These are phyloP conservation scores for Gavialis gangeticus DNA, from an alignment of 2,113 vertebrate species.

Conservation along the genomic window DNA sequence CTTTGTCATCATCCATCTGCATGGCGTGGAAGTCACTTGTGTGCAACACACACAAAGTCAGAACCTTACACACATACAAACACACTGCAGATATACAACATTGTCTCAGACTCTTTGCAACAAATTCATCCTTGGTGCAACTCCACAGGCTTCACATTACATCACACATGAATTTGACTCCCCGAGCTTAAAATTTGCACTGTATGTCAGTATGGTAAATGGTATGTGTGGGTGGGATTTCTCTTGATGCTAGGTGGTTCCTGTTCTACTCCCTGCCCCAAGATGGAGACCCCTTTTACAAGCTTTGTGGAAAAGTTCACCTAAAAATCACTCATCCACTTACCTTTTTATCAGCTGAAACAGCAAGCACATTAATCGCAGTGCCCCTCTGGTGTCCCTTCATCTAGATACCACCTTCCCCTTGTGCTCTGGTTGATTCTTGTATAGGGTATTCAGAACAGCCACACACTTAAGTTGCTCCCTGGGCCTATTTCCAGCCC, in stretches of 20 bases:
- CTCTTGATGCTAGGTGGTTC: neutral
- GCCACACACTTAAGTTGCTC: neutral
- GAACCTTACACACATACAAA: neutral
- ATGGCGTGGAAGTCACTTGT: accelerated
- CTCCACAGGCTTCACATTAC: neutral
- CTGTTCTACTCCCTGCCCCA: neutral
- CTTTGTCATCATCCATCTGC: neutral
- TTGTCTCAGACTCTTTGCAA: neutral
- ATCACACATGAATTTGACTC: neutral
- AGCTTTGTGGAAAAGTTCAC: neutral
- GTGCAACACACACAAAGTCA: neutral
- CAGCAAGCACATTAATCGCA: no score
- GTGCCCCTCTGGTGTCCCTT: neutral
- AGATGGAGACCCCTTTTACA: neutral
- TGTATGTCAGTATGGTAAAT: neutral
- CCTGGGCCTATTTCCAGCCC: neutral
- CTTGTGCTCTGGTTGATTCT: neutral
- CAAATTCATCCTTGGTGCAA: neutral
- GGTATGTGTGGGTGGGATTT: neutral
- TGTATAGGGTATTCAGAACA: neutral
- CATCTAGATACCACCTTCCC: neutral
- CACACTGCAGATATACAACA: neutral
- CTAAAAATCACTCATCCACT: constrained; percentile 15
- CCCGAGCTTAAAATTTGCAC: neutral
- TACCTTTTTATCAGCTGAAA: neutral